These are phyloP conservation scores for Aricia artaxerxes DNA, from an alignment of 2,888 invertebrate genomes.

Conservation along the genomic window DNA sequence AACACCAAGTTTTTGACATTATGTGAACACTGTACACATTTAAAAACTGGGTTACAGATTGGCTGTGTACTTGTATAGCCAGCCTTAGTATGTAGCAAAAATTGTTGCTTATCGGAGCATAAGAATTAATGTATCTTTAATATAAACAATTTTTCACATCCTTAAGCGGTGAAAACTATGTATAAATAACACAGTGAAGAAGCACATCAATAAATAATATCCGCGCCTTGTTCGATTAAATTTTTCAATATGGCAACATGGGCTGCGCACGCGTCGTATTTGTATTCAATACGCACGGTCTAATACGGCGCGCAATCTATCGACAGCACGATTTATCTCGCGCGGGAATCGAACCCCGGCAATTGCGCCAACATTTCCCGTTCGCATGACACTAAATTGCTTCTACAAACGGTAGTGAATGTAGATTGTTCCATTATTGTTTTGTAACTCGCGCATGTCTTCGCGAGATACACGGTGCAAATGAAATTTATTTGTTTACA, in stretches of 20 bases:
- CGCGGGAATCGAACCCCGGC: constrained; percentile 63
- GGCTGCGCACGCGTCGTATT: constrained; percentile 55
- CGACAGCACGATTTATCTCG: constrained; percentile 71
- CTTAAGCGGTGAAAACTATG: not conserved
- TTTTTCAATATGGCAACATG: constrained; percentile 34
- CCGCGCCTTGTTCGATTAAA: constrained; percentile 15
- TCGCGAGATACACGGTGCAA: not conserved
- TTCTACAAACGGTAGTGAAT: constrained; percentile 69
- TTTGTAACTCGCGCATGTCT: constrained; percentile 40
- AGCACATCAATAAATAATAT: constrained; percentile 11
- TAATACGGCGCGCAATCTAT: constrained; percentile 70
- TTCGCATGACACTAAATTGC: constrained; percentile 71
- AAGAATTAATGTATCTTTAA: not conserved
- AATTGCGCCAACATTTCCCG: constrained; percentile 66
- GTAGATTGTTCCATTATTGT: constrained; percentile 71
- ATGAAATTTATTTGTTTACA: not conserved
- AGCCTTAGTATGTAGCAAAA: not conserved
- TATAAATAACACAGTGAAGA: not conserved
- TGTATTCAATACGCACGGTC: constrained; percentile 71
- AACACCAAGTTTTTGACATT: too few species aligned
- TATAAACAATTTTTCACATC: not conserved
- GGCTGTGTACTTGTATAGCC: not conserved
- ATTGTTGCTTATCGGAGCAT: not conserved
- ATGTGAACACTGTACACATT: too few species aligned
- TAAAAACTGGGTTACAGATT: not conserved